These are phyloP conservation scores for Perithous albicinctus DNA, from an alignment of 2,888 invertebrate species.

Conservation along the genomic window DNA sequence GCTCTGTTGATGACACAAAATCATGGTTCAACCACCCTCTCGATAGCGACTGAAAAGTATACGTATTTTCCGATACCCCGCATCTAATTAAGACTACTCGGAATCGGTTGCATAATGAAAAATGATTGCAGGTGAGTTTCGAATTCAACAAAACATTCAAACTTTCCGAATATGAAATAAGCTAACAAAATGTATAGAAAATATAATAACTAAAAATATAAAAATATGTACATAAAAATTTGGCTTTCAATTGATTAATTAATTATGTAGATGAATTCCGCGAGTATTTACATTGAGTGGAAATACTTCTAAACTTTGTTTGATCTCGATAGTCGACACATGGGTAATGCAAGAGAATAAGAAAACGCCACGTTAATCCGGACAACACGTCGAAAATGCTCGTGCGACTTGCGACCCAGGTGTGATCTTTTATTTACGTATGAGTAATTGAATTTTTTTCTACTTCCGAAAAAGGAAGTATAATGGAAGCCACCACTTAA, in stretches of 20 bases:
- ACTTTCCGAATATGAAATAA: not conserved
- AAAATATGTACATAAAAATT: not conserved
- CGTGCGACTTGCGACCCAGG: constrained; percentile 56
- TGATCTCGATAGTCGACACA: constrained; percentile 42
- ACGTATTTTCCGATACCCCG: constrained; percentile 67
- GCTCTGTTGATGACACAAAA: constrained; percentile 45
- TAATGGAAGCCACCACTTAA: not conserved
- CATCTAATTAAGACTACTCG: constrained; percentile 70
- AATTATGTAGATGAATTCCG: constrained; percentile 42
- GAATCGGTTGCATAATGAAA: constrained; percentile 64
- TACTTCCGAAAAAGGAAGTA: too few species aligned
- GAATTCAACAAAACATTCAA: not conserved
- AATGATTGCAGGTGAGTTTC: constrained; percentile 58
- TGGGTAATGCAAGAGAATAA: constrained; percentile 37
- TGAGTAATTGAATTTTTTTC: not conserved
- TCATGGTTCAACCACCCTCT: constrained; percentile 65
- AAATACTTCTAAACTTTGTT: constrained; percentile 46
- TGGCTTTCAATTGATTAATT: not conserved
- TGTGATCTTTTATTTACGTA: too few species aligned
- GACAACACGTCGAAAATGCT: constrained; percentile 59
- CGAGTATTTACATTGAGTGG: constrained; percentile 47
- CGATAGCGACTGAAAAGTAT: constrained; percentile 62
- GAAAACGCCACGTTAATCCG: constrained; percentile 37
- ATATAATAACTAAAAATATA: not conserved
- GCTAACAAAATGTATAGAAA: not conserved